Conservation (phyloP, 1,140 invertebrate genomes). For the Drosophila watanabei region DNA sequence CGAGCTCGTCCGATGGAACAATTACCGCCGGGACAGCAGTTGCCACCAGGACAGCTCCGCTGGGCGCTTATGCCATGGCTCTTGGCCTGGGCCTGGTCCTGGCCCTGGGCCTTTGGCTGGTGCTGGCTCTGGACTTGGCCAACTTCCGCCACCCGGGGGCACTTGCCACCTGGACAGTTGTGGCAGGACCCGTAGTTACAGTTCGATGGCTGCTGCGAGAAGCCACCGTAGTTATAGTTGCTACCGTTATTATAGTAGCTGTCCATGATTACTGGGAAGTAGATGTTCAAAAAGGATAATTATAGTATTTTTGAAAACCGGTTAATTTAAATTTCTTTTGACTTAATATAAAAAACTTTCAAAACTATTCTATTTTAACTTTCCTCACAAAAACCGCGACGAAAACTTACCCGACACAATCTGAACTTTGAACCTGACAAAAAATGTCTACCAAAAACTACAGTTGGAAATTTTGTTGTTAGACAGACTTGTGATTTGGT, state of each 20-base stretch:
- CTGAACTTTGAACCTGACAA: constrained; percentile 8
- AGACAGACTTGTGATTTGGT: constrained; percentile 34
- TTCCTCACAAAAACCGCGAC: neutral
- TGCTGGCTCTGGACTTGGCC: neutral
- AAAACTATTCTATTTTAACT: too few species aligned
- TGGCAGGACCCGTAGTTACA: neutral
- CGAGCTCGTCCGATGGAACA: constrained; percentile 9
- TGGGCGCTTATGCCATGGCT: neutral
- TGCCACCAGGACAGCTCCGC: constrained; percentile 35
- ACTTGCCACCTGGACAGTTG: constrained; percentile 48
- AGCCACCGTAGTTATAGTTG: neutral
- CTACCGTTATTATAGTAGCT: constrained; percentile 18
- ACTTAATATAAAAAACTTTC: too few species aligned
- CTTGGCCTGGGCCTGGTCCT: neutral
- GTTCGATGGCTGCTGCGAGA: constrained; percentile 1
- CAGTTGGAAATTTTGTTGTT: neutral
- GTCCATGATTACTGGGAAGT: constrained; percentile 35
- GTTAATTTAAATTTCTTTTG: neutral
- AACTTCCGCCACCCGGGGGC: constrained; percentile 1
- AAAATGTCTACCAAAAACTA: constrained; percentile 28
- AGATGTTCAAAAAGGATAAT: neutral
- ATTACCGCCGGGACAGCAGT: constrained; percentile 42
- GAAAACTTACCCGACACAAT: neutral
- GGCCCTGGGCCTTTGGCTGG: neutral
- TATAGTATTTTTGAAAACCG: neutral